Base-by-base conservation (phyloP, 2,888 invertebrate species). In the Osmoderma eremita region DNA sequence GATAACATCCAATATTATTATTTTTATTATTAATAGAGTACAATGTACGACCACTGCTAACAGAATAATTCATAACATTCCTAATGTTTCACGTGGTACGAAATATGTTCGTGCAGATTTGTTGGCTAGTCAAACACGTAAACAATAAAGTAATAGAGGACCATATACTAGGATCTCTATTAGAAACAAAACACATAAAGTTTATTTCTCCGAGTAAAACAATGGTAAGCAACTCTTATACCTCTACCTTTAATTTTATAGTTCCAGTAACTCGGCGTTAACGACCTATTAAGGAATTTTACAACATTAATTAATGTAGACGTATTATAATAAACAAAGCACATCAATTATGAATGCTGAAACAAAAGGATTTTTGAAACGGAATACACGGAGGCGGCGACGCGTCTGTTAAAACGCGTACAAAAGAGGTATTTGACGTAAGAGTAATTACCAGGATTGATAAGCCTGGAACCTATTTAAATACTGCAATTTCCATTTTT, bases 211-310 rank as follows among this genome's bases (percentile, higher is more conserved):
- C 30, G 30, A 18, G 15, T 30, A 30, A 61, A 30, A 61, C 58
- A 61, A 61, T 61, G 45, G 45, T 61, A 45, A 15, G 45, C 24
- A 61, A 45, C 58, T 61, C 30, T 45, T 45, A 61, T 61, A 61
- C 30, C 30, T 45, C 58, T 61, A 61, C 58, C 58, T 61, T 61
- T 48, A 61, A 45, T 61, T 61, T 61, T 61, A 61, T 61, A 61
- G 58, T 61, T 61, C 58, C 58, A 61, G 58, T 61, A 61, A 61
- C 58, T 61, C 45, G 58, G 58, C 58, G 58, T 61, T 61, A 61
- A 61, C 58, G 45, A 45, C 58, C 58, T 45, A 61, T 61, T 45
- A 61, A 61, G 58, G 58, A 61, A 61, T 61, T 61, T 61, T 61
- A 61, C 58, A 45, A 61, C 58, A 41, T 61, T 61, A 61, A 61